Conservation (phyloP, 2,797 vertebrate genomes). For the Bradypodion pumilum region DNA sequence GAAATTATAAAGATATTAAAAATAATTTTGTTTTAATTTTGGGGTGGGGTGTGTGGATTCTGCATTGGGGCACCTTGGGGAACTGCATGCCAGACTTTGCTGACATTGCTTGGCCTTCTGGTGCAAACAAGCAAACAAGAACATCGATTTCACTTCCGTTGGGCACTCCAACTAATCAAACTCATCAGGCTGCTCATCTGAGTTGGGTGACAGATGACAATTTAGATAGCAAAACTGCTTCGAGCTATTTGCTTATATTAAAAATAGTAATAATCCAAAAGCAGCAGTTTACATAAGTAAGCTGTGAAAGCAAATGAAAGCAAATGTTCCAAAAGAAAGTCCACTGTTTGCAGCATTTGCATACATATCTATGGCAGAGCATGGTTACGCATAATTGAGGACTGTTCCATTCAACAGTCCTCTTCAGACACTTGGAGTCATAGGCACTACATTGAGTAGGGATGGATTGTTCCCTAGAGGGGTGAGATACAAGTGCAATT, state of each 20-base stretch:
- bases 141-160: constrained; percentile 64
- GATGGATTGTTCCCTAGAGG: too few species aligned
- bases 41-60: too few species aligned
- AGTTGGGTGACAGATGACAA: constrained; percentile 61
- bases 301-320: constrained; percentile 28
- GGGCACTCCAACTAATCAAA: constrained; percentile 51
- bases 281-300: constrained; percentile 15
- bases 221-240: constrained; percentile 45
- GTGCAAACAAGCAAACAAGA: constrained; percentile 5
- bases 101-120: constrained; percentile 26
- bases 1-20: too few species aligned
- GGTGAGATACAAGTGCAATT: too few species aligned
- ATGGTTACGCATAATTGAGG: constrained; percentile 3
- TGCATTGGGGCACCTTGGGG: too few species aligned
- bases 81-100: background rate
- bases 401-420: background rate
- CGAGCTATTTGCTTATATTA: constrained; percentile 33
- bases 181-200: constrained; percentile 48
- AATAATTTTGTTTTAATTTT: too few species aligned
- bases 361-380: background rate
- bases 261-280: constrained; percentile 29
- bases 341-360: background rate
- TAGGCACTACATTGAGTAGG: too few species aligned
- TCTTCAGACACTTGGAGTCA: too few species aligned
- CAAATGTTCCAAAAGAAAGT: constrained; percentile 31